Evolutionary conservation across 2,797 vertebrate species (phyloP).

Genomic region (Thamnophis elegans): DNA sequence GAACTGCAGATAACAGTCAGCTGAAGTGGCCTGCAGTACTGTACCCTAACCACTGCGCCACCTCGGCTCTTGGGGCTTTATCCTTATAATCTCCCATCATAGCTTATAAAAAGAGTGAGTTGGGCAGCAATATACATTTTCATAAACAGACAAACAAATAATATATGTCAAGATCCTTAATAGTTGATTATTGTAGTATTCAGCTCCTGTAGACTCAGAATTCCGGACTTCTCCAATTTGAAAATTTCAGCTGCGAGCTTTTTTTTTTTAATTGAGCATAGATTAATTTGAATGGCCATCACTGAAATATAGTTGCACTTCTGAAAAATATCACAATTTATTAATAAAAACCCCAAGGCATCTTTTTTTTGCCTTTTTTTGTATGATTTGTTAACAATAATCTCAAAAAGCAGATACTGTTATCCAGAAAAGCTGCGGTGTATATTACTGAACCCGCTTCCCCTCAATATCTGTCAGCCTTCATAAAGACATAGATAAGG

Average conservation of each 20-base stretch:
- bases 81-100: neutral
- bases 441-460: neutral
- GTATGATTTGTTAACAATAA: neutral
- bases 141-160: too few relatives aligned
- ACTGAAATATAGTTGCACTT: neutral
- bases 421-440: neutral
- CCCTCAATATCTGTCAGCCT: slow-evolving; percentile 62
- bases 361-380: neutral
- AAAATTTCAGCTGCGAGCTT: neutral
- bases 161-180: neutral
- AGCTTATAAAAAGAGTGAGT: neutral
- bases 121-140: neutral
- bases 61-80: neutral
- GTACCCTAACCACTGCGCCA: too few relatives aligned
- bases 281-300: neutral
- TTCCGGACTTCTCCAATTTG: neutral
- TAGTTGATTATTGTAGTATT: neutral
- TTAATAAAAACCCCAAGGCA: neutral
- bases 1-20: too few relatives aligned
- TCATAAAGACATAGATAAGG: slow-evolving; percentile 71
- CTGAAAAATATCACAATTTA: neutral
- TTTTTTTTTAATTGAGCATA: neutral
- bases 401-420: neutral
- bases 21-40: too few relatives aligned
- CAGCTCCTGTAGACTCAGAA: neutral